Conservation (phyloP, 1,140 invertebrate genomes). For the Eciton burchellii region DNA sequence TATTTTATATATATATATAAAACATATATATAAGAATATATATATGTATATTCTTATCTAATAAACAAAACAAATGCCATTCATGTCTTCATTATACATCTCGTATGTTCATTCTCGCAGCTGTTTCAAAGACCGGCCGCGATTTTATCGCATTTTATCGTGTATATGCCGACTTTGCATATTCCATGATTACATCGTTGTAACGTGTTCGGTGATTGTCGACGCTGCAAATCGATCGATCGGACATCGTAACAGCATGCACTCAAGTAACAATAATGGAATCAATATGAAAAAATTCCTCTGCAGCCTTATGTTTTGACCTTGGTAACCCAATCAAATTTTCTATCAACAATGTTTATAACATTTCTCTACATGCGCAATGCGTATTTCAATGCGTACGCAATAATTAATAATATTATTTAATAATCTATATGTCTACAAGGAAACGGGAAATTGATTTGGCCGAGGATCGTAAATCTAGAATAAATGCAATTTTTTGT, state of each 20-base stretch:
- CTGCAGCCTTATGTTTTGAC: neutral
- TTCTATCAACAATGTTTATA: neutral
- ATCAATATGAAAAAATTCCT: neutral
- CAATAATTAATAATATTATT: no score
- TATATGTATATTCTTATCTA: no score
- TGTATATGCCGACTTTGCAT: slow-evolving; percentile 6
- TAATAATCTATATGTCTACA: no score
- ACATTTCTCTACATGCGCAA: neutral
- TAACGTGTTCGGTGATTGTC: slow-evolving; percentile 22
- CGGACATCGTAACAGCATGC: neutral
- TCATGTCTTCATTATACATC: neutral
- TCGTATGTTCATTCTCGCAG: neutral
- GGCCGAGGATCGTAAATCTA: no score
- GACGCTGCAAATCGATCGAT: slow-evolving; percentile 22
- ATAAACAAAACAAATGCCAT: slow-evolving; percentile 24
- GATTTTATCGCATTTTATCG: neutral
- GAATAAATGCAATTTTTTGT: no score
- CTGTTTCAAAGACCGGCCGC: neutral
- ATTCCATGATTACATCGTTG: slow-evolving; percentile 29
- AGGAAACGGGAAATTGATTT: no score
- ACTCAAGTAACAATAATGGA: neutral
- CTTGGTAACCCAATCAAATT: neutral
- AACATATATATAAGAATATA: no score
- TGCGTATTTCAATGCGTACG: no score
- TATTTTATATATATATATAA: no score